Conservation (phyloP, 2,113 vertebrate species). For the Dromaius novaehollandiae region DNA sequence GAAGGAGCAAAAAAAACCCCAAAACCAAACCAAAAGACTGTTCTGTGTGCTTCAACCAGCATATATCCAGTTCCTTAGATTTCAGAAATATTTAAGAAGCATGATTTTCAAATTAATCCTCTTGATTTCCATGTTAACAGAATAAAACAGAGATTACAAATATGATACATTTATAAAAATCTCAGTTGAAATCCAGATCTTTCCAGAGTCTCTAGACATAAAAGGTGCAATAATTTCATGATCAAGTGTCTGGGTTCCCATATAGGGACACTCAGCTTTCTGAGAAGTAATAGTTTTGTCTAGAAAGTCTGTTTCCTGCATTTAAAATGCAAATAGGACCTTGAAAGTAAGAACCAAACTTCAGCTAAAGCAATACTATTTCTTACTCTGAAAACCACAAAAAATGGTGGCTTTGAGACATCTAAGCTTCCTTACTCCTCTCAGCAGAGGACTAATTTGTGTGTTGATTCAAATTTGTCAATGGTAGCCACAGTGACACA, state of each 20-base stretch:
- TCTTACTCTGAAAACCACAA: neutral
- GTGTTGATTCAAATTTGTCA: neutral
- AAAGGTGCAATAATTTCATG: neutral
- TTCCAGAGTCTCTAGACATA: neutral
- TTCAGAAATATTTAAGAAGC: neutral
- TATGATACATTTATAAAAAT: neutral
- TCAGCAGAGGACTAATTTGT: neutral
- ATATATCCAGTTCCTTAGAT: neutral
- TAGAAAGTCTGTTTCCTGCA: neutral
- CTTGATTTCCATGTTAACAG: neutral
- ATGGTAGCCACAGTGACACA: fast-evolving
- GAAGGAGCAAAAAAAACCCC: neutral
- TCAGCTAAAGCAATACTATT: neutral
- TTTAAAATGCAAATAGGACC: neutral
- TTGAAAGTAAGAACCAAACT: neutral
- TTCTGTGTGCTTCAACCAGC: neutral
- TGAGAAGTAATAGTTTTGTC: neutral
- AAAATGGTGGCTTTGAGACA: neutral
- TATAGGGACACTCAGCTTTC: neutral
- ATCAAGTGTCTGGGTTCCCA: neutral
- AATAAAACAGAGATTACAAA: neutral
- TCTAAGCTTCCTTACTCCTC: neutral
- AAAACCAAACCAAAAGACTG: too few relatives aligned
- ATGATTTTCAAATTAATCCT: neutral
- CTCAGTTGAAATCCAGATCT: neutral